These are phyloP conservation scores for Conus betulinus DNA, from an alignment of 1,140 invertebrate species.

Conservation along the genomic window DNA sequence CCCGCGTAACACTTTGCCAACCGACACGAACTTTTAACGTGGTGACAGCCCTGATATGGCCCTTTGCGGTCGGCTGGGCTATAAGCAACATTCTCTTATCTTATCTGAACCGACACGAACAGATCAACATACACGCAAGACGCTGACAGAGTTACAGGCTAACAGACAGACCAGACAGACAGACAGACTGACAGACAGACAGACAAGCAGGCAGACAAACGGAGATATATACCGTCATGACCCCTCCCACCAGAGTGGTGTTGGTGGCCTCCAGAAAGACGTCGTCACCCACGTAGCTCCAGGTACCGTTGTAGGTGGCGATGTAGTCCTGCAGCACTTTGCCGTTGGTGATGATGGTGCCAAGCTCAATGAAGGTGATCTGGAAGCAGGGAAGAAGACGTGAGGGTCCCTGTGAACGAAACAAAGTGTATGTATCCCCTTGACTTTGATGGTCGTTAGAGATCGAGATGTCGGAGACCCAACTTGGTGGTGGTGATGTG, in stretches of 20 bases:
- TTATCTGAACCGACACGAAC: too few species aligned
- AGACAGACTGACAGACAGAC: too few species aligned
- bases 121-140: too few species aligned
- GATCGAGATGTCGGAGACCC: too few species aligned
- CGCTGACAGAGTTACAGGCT: too few species aligned
- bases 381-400: neutral
- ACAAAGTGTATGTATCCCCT: neutral
- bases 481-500: too few species aligned
- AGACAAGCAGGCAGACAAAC: neutral
- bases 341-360: conserved; percentile 15
- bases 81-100: too few species aligned
- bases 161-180: neutral
- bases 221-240: conserved; percentile 33
- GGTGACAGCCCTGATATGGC: too few species aligned
- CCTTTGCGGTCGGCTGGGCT: too few species aligned
- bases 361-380: conserved; percentile 18
- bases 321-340: neutral
- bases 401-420: neutral
- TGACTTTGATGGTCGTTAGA: neutral
- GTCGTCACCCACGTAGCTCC: conserved; percentile 38
- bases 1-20: too few species aligned
- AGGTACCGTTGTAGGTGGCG: conserved; percentile 9
- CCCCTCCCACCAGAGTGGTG: conserved; percentile 34
- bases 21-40: too few species aligned
- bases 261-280: conserved; percentile 33